Evolutionary conservation across 2,113 vertebrate species (phyloP).

Genomic region (Xenopus borealis): DNA sequence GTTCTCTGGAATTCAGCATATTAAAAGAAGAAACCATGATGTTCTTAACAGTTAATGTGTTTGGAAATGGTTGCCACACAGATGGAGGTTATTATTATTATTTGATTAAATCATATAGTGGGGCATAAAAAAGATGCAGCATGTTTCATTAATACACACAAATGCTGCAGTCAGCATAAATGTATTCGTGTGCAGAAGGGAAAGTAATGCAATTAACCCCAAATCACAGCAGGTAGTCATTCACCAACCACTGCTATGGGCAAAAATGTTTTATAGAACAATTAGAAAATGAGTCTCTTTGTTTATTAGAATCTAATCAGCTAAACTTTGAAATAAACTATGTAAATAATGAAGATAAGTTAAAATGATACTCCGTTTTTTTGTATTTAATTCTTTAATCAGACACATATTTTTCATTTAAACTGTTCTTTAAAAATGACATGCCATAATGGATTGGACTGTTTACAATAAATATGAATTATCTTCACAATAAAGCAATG

Average conservation of each 20-base stretch:
- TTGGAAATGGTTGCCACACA: constrained; percentile 36
- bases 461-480: too few relatives aligned
- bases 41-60: constrained; percentile 35
- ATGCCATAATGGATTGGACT: too few relatives aligned
- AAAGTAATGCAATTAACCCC: constrained; percentile 43
- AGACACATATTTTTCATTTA: too few relatives aligned
- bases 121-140: constrained; percentile 26
- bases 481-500: too few relatives aligned
- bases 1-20: constrained; percentile 2
- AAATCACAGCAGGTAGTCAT: constrained; percentile 13
- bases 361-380: not conserved
- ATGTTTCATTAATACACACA: constrained; percentile 36
- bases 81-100: constrained; percentile 28
- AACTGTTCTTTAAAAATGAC: too few relatives aligned
- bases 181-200: constrained; percentile 22
- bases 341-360: constrained; percentile 3
- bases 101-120: constrained; percentile 24
- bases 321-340: constrained; percentile 25
- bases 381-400: not conserved
- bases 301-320: constrained; percentile 42
- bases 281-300: constrained; percentile 32
- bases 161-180: constrained; percentile 30
- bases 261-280: constrained; percentile 18
- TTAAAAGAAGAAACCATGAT: constrained; percentile 15
- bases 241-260: constrained; percentile 5